Percentiles rank a stretch among this genome's conserved stretches.
Conservation (phyloP, 2,888 invertebrate species). For the Sialis fuliginosa region DNA sequence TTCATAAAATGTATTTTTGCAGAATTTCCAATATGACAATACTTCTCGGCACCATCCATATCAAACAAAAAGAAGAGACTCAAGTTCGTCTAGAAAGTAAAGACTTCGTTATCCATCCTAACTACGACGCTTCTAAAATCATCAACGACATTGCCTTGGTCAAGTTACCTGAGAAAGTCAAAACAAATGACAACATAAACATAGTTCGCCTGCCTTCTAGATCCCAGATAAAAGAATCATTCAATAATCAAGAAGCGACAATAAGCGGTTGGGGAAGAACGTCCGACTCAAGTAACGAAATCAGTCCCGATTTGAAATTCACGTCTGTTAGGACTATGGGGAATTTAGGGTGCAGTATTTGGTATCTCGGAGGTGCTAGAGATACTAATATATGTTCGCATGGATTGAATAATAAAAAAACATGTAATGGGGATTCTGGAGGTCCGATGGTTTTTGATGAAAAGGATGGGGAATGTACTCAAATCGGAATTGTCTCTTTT, state of each 20-base stretch:
- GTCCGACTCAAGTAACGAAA: not conserved
- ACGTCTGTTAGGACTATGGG: not conserved
- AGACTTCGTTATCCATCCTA: no score
- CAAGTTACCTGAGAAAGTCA: no score
- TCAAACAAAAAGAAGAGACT: no score
- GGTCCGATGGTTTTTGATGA: not conserved
- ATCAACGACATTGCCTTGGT: no score
- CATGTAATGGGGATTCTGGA: slow-evolving; percentile 1
- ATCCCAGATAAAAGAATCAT: not conserved
- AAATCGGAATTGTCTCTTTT: slow-evolving; percentile 2
- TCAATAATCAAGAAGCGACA: not conserved
- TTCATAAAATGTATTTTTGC: no score
- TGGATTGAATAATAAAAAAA: not conserved
- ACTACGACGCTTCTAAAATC: no score
- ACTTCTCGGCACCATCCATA: no score
- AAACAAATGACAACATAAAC: not conserved
- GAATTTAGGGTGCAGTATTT: not conserved
- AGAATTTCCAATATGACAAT: no score
- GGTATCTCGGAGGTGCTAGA: not conserved
- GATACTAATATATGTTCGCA: not conserved
- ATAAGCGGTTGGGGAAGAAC: slow-evolving; percentile 4
- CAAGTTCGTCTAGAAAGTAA: no score
- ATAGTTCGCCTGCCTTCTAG: not conserved
- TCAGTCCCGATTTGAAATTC: no score
- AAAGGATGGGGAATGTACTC: not conserved